These are phyloP conservation scores for Poeciliopsis prolifica DNA, from an alignment of 2,113 vertebrate species.

Conservation along the genomic window DNA sequence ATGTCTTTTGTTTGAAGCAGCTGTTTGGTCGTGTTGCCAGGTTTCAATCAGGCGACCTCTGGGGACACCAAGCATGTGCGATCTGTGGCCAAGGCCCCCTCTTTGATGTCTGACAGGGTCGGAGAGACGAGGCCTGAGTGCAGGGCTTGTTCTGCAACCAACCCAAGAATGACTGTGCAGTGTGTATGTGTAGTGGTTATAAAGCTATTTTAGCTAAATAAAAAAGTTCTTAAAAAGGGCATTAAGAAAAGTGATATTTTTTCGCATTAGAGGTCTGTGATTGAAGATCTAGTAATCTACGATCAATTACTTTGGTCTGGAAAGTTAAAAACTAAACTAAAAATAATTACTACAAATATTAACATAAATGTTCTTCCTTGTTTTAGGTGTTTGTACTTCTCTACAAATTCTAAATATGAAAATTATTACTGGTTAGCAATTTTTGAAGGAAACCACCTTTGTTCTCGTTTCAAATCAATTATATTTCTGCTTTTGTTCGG, in stretches of 20 bases:
- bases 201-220: no score
- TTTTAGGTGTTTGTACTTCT: not conserved
- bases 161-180: slow-evolving; percentile 38
- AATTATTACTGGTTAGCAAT: not conserved
- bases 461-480: not conserved
- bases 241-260: no score
- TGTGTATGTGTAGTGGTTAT: not conserved
- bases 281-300: no score
- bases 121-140: slow-evolving; percentile 57
- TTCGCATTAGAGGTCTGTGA: no score
- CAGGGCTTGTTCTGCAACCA: slow-evolving; percentile 35
- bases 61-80: slow-evolving; percentile 72
- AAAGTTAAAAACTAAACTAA: not conserved
- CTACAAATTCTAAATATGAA: not conserved
- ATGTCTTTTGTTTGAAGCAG: slow-evolving; percentile 99
- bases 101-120: slow-evolving; percentile 83
- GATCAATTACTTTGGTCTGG: no score
- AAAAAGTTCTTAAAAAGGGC: no score
- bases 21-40: slow-evolving; percentile 96
- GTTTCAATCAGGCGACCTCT: slow-evolving; percentile 94
- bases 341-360: not conserved
- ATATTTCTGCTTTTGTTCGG: not conserved
- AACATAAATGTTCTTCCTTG: not conserved
- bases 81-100: slow-evolving; percentile 81
- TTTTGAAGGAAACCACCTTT: not conserved